Base-by-base conservation (phyloP, 2,797 vertebrate genomes). In the Sandelia bainsii region DNA sequence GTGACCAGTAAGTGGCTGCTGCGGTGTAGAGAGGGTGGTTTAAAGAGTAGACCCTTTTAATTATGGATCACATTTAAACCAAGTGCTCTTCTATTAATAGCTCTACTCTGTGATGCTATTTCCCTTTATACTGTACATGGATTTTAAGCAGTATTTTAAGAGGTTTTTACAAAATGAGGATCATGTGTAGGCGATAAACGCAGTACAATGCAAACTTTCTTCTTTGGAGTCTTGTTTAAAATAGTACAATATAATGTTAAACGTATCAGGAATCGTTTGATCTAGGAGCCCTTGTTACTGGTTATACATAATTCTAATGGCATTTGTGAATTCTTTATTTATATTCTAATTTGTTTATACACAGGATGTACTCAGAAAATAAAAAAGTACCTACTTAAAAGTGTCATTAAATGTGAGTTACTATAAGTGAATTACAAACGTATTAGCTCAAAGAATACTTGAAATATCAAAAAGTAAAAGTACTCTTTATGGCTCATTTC, bases 51-150 rank as follows among this genome's bases (percentile, higher is more conserved):
- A 77, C 68, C 70, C 75, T 78, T 57, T 79, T 82, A 50, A 77
- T 86, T 62, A 79, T 59, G n/a, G 48, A 74, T 69, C 70, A 72
- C 66, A 42, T 78, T 59, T 64, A 53, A 71, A 79, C 52, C 52
- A 49, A 65, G 14, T 23, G 62, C 50, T 23, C 62, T 68, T 75
- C 72, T 85, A 67, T 79, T 73, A 23, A 81, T 63, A 76, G 68
- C n/a, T 22, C 20, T 44, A 11, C 42, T 62, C 8, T 46, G 51
- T 42, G 9, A 42, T 42, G 14, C 3, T 23, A 3, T 69, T 34
- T 23, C 22, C 53, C 8, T 14, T 8, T 53, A 23, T 1, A 50
- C 40, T 16, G 3, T 16, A 46, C 6, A 9, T 9, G 42, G n/a
- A 7, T 8, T 8, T n/a, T 8, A 19, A 46, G 44, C 17, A 19